Conservation (phyloP, 2,113 vertebrate genomes). For the Calidris pygmaea region DNA sequence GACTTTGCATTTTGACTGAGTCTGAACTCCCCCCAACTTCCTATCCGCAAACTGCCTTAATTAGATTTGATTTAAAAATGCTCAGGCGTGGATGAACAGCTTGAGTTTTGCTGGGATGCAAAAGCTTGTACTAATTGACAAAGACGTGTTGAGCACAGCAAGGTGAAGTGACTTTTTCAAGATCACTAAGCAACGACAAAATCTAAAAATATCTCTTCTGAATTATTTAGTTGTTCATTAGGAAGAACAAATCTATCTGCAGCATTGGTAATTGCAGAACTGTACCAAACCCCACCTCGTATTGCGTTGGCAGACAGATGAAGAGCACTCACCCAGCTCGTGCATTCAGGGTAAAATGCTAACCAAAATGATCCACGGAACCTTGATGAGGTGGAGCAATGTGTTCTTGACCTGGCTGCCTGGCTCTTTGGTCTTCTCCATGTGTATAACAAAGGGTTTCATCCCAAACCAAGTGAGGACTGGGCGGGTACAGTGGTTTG, state of each 20-base stretch:
- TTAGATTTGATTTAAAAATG: not conserved
- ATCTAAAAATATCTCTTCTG: conserved; percentile 1
- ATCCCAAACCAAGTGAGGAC: not conserved
- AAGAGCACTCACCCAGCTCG: not conserved
- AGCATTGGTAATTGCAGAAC: not conserved
- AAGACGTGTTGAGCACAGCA: not conserved
- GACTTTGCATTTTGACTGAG: not conserved
- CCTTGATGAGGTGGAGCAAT: not conserved
- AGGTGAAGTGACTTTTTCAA: not conserved
- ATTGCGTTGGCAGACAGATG: not conserved
- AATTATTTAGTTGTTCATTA: not conserved
- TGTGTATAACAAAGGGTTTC: not conserved
- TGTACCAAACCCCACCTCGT: not conserved
- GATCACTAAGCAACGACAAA: not conserved
- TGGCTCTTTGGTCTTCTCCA: not conserved
- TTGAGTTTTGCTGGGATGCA: not conserved
- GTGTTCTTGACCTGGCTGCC: not conserved
- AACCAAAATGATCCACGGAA: not conserved
- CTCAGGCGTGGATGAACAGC: not conserved
- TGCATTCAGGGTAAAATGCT: not conserved
- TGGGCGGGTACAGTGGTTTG: not conserved
- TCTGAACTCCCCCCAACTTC: not conserved
- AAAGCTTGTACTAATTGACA: not conserved
- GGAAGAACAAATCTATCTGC: not conserved
- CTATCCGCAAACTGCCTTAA: not conserved